These are phyloP conservation scores for Stenopsyche tienmushanensis DNA, from an alignment of 1,140 invertebrate species.

Conservation along the genomic window DNA sequence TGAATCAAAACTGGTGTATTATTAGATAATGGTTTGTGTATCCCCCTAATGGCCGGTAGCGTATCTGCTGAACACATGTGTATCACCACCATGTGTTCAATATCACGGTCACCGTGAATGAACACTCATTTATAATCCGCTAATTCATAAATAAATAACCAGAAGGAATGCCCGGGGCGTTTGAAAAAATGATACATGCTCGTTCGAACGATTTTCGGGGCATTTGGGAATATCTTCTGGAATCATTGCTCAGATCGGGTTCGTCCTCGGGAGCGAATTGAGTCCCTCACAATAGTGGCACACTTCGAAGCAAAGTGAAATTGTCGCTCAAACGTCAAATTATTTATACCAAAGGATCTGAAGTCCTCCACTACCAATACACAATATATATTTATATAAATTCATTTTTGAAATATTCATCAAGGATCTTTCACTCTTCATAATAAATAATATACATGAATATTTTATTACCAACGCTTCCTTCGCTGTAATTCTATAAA, in stretches of 20 bases:
- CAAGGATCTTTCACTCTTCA: too few species aligned
- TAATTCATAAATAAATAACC: too few species aligned
- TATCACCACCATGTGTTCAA: too few species aligned
- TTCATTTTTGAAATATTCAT: too few species aligned
- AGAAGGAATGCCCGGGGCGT: too few species aligned
- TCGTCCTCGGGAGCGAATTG: too few species aligned
- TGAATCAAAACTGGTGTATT: not conserved
- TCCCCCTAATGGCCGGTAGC: not conserved
- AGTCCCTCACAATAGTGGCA: not conserved
- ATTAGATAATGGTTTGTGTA: constrained; percentile 10
- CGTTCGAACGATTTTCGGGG: not conserved
- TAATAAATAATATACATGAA: too few species aligned
- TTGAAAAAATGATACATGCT: not conserved
- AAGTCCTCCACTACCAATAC: not conserved
- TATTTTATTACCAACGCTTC: too few species aligned
- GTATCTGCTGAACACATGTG: too few species aligned
- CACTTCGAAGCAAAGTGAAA: not conserved
- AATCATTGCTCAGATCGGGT: too few species aligned
- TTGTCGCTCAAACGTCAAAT: constrained; percentile 16
- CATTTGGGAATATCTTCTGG: not conserved
- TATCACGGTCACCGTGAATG: not conserved
- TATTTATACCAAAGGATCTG: constrained; percentile 8
- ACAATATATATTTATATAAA: not conserved
- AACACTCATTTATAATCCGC: too few species aligned
- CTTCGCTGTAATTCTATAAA: too few species aligned